A percentile compares a stretch with the other conserved stretches of the same genome.
These are phyloP conservation scores for Zosterops pallidus DNA, from an alignment of 2,113 vertebrate species.

Conservation along the genomic window DNA sequence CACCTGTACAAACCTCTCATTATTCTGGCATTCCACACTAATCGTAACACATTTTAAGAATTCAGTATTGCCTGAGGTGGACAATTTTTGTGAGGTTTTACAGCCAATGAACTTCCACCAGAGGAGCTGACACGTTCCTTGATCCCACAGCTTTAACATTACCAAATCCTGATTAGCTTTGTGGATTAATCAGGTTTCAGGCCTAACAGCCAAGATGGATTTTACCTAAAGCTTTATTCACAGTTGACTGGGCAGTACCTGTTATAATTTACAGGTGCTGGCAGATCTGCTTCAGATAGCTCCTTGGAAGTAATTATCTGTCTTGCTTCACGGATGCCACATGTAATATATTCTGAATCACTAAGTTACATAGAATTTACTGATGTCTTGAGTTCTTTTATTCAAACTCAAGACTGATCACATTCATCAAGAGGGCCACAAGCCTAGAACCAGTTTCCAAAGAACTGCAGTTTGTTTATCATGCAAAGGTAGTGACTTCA, in stretches of 20 bases:
- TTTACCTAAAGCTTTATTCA: conserved; percentile 49
- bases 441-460: background rate
- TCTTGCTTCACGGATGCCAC: background rate
- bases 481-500: background rate
- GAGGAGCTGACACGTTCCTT: conserved; percentile 18
- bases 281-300: conserved; percentile 36
- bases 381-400: background rate
- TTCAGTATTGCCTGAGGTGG: conserved; percentile 11
- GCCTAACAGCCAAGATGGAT: conserved; percentile 22
- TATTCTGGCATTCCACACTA: conserved; percentile 24
- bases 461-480: background rate
- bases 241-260: background rate
- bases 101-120: conserved; percentile 44
- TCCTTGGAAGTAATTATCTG: conserved; percentile 32
- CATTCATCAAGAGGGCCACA: background rate
- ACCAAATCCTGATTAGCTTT: conserved; percentile 62
- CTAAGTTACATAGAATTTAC: background rate
- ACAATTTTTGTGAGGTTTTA: conserved; percentile 21
- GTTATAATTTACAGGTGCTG: conserved; percentile 1
- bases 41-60: conserved; percentile 2
- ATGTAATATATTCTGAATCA: background rate
- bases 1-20: conserved; percentile 30
- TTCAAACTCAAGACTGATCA: background rate
- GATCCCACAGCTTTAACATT: conserved; percentile 37
- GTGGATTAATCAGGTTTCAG: conserved; percentile 52